Percentiles rank a stretch among this genome's conserved stretches.
phyloP scores from a whole-genome alignment of 2,888 invertebrate species.

The Trichogramma dendrolimi region DNA sequence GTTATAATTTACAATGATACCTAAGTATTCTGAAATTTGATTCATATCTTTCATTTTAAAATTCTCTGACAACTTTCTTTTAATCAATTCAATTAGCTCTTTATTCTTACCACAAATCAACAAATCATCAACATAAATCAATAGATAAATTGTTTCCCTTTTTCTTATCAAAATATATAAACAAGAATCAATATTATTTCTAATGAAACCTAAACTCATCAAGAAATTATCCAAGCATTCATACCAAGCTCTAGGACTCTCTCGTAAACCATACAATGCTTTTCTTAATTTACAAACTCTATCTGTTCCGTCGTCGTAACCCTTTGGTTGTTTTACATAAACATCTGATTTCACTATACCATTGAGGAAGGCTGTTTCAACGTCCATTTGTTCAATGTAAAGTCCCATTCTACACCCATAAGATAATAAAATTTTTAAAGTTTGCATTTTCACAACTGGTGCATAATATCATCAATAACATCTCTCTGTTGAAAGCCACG shows the following conservation, averaged over 20 bases:
- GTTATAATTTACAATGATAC: constrained; percentile 14
- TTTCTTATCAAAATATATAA: constrained; percentile 3
- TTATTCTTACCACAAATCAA: constrained; percentile 14
- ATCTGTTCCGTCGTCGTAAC: constrained; percentile 21
- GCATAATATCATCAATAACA: constrained; percentile 5
- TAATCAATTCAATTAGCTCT: constrained; percentile 14
- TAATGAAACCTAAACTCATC: constrained; percentile 1
- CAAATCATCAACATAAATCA: constrained; percentile 13
- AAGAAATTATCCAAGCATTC: constrained; percentile 12
- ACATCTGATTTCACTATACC: constrained; percentile 23
- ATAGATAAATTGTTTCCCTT: constrained; percentile 8
- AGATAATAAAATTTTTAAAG: constrained; percentile 8
- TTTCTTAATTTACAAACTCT: constrained; percentile 28
- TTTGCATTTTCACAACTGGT: constrained; percentile 8
- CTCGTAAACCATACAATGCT: constrained; percentile 10
- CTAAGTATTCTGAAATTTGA: constrained; percentile 15
- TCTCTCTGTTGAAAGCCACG: constrained; percentile 10
- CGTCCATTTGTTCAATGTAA: constrained; percentile 20
- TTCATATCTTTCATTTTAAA: constrained; percentile 22
- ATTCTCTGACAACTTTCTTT: constrained; percentile 5
- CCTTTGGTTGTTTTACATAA: constrained; percentile 26
- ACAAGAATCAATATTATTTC: constrained; percentile 13
- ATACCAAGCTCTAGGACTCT: constrained; percentile 10
- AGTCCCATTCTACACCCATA: constrained; percentile 2
- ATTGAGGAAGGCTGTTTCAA: constrained; percentile 25